A percentile compares a stretch with the other conserved stretches of the same genome.
phyloP scores from a whole-genome alignment of 2,888 invertebrate genomes.

The Melanostoma scalare region DNA sequence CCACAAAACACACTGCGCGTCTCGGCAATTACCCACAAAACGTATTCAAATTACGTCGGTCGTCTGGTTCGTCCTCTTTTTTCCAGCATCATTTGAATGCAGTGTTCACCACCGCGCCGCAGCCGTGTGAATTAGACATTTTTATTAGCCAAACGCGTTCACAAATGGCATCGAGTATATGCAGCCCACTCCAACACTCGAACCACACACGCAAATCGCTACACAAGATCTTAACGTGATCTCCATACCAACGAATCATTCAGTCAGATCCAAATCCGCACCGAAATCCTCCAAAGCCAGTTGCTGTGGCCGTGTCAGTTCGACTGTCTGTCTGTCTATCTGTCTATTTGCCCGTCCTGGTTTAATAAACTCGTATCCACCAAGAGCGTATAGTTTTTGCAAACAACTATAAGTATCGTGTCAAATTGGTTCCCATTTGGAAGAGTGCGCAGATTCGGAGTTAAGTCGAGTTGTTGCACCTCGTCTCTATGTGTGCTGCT shows the following conservation, averaged over 20 bases:
- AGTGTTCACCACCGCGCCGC: conserved; percentile 3
- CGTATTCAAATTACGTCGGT: conserved; percentile 55
- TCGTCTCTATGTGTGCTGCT: conserved; percentile 41
- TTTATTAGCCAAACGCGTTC: conserved; percentile 57
- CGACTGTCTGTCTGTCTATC: conserved; percentile 41
- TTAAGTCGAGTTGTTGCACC: conserved; percentile 60
- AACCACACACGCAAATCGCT: conserved; percentile 60
- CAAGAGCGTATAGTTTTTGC: conserved; percentile 13
- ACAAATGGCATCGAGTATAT: neutral
- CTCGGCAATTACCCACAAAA: conserved; percentile 55
- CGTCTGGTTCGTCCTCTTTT: conserved; percentile 29
- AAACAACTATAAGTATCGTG: conserved; percentile 57
- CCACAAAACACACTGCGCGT: conserved; percentile 23
- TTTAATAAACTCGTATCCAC: conserved; percentile 58
- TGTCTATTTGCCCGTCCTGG: conserved; percentile 46
- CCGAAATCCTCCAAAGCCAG: conserved; percentile 48
- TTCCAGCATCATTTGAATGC: conserved; percentile 46
- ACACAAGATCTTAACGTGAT: conserved; percentile 69
- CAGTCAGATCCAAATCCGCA: conserved; percentile 43
- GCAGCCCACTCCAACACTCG: conserved; percentile 45
- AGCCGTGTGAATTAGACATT: conserved; percentile 68
- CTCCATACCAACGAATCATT: conserved; percentile 65
- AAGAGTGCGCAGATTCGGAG: conserved; percentile 32
- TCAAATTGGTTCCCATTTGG: conserved; percentile 66
- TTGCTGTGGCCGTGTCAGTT: conserved; percentile 43